A percentile compares a stretch with the other conserved stretches of the same genome.
Conservation (phyloP, 1,140 invertebrate genomes). For the Mya arenaria region DNA sequence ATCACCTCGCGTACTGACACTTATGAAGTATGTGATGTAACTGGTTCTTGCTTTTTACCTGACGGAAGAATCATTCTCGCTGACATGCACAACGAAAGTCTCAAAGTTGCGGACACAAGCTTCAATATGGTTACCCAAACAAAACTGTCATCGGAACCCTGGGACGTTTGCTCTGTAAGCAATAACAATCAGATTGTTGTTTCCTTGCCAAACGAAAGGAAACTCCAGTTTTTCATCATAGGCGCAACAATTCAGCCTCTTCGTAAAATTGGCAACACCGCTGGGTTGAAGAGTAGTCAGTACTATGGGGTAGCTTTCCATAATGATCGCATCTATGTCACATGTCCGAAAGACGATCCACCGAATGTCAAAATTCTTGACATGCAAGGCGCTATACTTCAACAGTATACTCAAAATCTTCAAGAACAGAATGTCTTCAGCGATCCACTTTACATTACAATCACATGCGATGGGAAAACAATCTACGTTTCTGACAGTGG, state of each 20-base stretch:
- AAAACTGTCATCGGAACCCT: conserved; percentile 44
- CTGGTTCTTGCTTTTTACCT: conserved; percentile 17
- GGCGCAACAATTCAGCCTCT: conserved; percentile 36
- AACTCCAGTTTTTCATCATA: conserved; percentile 48
- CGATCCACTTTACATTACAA: conserved; percentile 45
- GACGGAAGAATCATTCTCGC: conserved; percentile 42
- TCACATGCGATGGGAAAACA: conserved; percentile 33
- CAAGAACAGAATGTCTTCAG: conserved; percentile 43
- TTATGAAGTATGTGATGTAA: conserved; percentile 39
- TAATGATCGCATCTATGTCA: conserved; percentile 36
- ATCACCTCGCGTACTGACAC: conserved; percentile 39
- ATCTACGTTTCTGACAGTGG: conserved; percentile 48
- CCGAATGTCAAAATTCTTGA: conserved; percentile 41
- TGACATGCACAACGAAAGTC: conserved; percentile 46
- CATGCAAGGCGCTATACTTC: conserved; percentile 30
- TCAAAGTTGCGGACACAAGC: conserved; percentile 35
- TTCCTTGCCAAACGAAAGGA: conserved; percentile 30
- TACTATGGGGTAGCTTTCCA: conserved; percentile 41
- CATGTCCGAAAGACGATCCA: conserved; percentile 42
- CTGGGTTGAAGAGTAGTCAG: conserved; percentile 30
- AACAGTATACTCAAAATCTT: neutral
- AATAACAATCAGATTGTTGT: conserved; percentile 33
- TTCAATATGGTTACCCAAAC: conserved; percentile 44
- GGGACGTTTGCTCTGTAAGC: conserved; percentile 28
- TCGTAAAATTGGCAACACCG: conserved; percentile 26